Evolutionary conservation across 2,113 vertebrate species (phyloP), one percentile per base, ranked within the genome.

Genomic region (Cebus imitator): DNA sequence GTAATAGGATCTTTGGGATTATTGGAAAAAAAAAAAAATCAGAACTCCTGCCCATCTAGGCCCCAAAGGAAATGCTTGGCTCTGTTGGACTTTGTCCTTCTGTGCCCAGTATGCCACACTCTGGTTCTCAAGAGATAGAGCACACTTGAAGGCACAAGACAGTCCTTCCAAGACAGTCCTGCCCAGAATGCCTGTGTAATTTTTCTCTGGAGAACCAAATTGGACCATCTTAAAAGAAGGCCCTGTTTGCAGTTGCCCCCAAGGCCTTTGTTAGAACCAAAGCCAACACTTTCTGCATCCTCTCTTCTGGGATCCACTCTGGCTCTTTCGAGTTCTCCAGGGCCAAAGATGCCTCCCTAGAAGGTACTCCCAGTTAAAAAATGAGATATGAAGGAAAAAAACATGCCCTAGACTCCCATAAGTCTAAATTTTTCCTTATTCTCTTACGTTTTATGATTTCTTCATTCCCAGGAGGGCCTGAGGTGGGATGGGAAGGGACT

Each of bases 21-120:
- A 87, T 76, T 43, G 35, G 94, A 79, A 94, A 97, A 73, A 90
- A 95, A 79, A 94, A 97, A 73, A 90, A 94, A 92, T 37, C 73
- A 32, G 16, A 96, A 64, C 43, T 94, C 45, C 23, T 87, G 37
- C 32, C 57, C 91, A 93, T 61, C 61, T 25, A 93, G 68, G 10
- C 11, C 55, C 72, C 75, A 84, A 58, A 91, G 50, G 73, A 45
- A 79, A 76, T 52, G 35, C 43, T 87, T 89, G 66, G 81, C 55
- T 84, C 14, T 73, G 27, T 40, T 83, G 48, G 87, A 48, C 75
- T 48, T 40, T 37, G 16, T 43, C 35, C 30, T 76, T 72, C 83
- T 66, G 68, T 94, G 55, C 76, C 73, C 21, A 61, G 35, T 27
- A 43, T 76, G 43, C 80, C 72, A 40, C 12, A 73, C 21, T 48